A percentile compares a stretch with the other conserved stretches of the same genome.
phyloP scores from a whole-genome alignment of 37 sponge, comb jelly and placozoan genomes.

The Oscarella lobularis region DNA sequence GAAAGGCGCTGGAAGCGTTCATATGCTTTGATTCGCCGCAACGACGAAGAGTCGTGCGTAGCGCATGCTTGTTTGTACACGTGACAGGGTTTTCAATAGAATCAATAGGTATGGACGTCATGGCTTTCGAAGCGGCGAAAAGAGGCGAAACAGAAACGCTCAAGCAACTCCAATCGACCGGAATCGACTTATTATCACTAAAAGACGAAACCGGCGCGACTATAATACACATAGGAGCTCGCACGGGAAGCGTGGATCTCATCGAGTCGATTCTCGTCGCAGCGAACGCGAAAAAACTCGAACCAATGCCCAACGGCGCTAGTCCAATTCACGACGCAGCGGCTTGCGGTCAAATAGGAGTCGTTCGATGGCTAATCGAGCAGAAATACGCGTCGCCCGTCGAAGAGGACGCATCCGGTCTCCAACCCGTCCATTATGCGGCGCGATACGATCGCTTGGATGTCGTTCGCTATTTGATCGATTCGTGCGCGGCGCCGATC shows the following conservation, averaged over 20 bases:
- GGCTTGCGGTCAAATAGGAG: not conserved
- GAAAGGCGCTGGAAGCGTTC: too few species aligned
- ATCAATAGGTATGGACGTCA: too few species aligned
- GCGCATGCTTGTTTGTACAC: not conserved
- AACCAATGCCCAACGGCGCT: not conserved
- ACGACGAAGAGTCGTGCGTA: not conserved
- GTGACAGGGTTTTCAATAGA: too few species aligned
- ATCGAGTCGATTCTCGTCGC: not conserved
- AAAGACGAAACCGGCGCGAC: conserved; percentile 1
- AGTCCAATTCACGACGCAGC: not conserved
- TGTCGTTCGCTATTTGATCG: not conserved
- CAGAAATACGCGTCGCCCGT: not conserved
- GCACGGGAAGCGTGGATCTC: not conserved
- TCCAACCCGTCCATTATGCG: not conserved
- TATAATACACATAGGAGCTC: not conserved
- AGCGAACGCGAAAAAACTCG: not conserved
- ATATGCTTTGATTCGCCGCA: too few species aligned
- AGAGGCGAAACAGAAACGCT: not conserved
- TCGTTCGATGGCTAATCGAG: not conserved
- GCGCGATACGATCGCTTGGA: not conserved
- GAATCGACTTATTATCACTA: not conserved
- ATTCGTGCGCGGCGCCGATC: not conserved
- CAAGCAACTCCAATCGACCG: not conserved
- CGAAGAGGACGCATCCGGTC: not conserved
- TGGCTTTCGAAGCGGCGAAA: not conserved